Percentiles rank a stretch among this genome's conserved stretches.
Conservation (phyloP, 2,797 vertebrate genomes). For the Rhincodon typus region DNA sequence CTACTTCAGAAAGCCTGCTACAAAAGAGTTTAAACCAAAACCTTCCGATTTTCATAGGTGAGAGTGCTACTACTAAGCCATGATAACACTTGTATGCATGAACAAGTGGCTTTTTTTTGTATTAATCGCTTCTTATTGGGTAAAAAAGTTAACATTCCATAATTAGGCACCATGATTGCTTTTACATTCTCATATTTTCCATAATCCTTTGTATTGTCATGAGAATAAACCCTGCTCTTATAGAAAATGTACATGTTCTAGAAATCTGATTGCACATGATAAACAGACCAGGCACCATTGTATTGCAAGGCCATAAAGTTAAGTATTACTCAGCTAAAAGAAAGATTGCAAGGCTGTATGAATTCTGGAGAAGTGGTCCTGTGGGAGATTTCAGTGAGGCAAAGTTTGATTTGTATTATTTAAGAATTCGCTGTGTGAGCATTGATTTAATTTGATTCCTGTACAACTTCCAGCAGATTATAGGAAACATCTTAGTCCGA, state of each 20-base stretch:
- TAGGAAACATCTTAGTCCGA: background rate
- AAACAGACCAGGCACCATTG: background rate
- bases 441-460: slow-evolving; percentile 31
- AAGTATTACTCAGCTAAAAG: background rate
- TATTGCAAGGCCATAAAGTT: background rate
- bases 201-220: background rate
- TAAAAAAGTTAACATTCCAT: background rate
- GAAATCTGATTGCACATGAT: background rate
- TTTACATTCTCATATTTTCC: background rate
- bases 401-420: slow-evolving; percentile 20
- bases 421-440: background rate
- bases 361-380: background rate
- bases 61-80: background rate
- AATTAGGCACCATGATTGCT: background rate
- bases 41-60: too few relatives aligned
- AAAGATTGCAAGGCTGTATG: background rate
- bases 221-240: background rate
- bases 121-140: background rate
- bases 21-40: background rate
- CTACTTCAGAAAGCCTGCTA: background rate
- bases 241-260: background rate
- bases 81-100: background rate
- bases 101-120: background rate
- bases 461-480: background rate
- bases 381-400: background rate